phyloP scores from a whole-genome alignment of 2,113 vertebrate species.

The Hylia prasina region DNA sequence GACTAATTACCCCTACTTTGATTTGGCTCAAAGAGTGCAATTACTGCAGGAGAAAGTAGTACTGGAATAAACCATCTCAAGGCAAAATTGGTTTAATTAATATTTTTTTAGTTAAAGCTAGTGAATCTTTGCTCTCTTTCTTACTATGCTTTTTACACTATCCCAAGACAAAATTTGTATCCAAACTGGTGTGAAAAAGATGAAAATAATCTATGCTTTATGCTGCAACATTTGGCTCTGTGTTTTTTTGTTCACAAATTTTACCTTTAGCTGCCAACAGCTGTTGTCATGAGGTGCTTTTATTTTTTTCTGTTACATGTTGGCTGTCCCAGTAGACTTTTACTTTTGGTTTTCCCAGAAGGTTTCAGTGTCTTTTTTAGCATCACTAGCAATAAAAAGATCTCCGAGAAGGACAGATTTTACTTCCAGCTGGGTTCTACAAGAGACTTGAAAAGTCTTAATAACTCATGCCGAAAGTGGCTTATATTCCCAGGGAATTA shows the following conservation, averaged over 20 bases:
- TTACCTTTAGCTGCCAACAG: background rate
- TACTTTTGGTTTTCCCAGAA: constrained; percentile 2
- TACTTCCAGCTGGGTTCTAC: background rate
- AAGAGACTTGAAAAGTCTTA: constrained; percentile 35
- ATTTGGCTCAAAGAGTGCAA: background rate
- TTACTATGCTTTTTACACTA: background rate
- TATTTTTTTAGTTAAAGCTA: background rate
- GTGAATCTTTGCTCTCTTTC: background rate
- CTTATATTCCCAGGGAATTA: constrained; percentile 26
- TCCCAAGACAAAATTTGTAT: background rate
- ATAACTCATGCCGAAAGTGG: constrained; percentile 14
- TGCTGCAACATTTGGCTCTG: background rate
- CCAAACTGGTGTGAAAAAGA: background rate
- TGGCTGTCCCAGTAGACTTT: background rate
- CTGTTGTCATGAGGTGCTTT: background rate
- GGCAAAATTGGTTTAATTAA: constrained; percentile 38
- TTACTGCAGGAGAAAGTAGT: background rate
- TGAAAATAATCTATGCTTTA: background rate
- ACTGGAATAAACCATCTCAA: background rate
- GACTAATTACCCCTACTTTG: background rate
- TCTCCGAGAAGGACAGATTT: constrained; percentile 15
- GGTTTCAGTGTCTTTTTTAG: background rate
- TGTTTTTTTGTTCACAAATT: background rate
- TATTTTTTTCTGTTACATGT: background rate
- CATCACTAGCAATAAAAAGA: background rate